phyloP scores from a whole-genome alignment of 2,888 invertebrate genomes.

The Aleiodes leptofemur region DNA sequence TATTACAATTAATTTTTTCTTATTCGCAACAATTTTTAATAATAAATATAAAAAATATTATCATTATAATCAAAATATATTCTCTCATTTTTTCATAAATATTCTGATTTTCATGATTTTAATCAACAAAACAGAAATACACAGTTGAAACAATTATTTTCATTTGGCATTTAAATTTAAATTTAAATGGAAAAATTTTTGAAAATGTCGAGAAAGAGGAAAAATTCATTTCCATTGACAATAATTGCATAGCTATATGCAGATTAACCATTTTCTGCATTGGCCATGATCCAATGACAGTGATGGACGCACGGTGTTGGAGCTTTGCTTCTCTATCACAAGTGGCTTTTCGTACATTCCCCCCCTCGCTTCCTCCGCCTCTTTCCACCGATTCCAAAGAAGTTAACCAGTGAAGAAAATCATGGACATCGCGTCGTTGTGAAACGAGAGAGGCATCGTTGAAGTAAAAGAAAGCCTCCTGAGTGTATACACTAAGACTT shows the following conservation, averaged over 20 bases:
- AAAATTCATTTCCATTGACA: not conserved
- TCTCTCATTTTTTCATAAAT: too few species aligned
- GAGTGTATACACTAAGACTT: conserved; percentile 20
- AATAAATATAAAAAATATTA: too few species aligned
- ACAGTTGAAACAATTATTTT: too few species aligned
- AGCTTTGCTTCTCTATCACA: conserved; percentile 72
- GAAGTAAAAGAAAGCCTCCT: not conserved
- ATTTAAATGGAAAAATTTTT: too few species aligned
- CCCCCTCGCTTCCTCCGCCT: conserved; percentile 1
- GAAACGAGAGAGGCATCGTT: not conserved
- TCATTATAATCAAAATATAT: too few species aligned
- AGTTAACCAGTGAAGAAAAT: conserved; percentile 43
- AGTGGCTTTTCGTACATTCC: conserved; percentile 26
- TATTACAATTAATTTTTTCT: too few species aligned
- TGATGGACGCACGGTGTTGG: conserved; percentile 67
- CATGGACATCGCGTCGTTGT: conserved; percentile 11
- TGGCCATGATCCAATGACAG: conserved; percentile 61
- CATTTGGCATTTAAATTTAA: too few species aligned
- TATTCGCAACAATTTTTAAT: too few species aligned
- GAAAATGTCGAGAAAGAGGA: too few species aligned
- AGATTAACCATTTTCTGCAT: conserved; percentile 30
- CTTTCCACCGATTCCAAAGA: not conserved
- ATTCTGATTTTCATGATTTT: too few species aligned
- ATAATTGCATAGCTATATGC: conserved; percentile 23
- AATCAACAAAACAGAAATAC: too few species aligned